phyloP scores from a whole-genome alignment of 2,797 vertebrate genomes.

The Smutsia gigantea region DNA sequence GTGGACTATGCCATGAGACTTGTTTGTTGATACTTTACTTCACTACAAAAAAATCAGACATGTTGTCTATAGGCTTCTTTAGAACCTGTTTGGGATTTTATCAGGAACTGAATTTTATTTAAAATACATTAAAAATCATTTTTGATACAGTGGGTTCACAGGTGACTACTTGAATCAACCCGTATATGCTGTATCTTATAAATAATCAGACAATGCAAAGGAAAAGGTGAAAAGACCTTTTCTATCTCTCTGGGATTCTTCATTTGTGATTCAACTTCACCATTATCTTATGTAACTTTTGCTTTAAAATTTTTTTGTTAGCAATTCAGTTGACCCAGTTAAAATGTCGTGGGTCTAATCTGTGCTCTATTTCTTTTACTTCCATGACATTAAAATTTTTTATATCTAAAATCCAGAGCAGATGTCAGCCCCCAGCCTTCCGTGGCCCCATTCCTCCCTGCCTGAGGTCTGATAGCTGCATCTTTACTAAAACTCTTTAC shows the following conservation, averaged over 20 bases:
- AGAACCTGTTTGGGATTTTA: neutral
- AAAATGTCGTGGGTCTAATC: neutral
- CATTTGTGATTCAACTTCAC: neutral
- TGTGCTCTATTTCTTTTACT: conserved; percentile 3
- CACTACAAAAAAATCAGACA: neutral
- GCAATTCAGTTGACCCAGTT: neutral
- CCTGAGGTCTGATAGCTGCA: neutral
- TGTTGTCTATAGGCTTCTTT: neutral
- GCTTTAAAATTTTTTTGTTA: conserved; percentile 2
- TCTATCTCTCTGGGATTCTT: neutral
- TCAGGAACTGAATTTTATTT: neutral
- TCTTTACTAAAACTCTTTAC: neutral
- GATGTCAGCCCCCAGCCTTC: neutral
- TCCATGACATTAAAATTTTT: neutral
- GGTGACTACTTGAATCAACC: neutral
- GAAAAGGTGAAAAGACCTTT: neutral
- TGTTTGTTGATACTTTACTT: neutral
- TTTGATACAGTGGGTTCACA: neutral
- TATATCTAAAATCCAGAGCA: neutral
- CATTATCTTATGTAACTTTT: neutral
- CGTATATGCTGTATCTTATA: neutral
- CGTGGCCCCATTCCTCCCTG: too few species aligned
- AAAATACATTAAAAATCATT: conserved; percentile 7
- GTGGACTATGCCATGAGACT: neutral
- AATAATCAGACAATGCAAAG: neutral